Evolutionary conservation across 2,113 vertebrate species (phyloP).

Genomic region (Triplophysa rosa): DNA sequence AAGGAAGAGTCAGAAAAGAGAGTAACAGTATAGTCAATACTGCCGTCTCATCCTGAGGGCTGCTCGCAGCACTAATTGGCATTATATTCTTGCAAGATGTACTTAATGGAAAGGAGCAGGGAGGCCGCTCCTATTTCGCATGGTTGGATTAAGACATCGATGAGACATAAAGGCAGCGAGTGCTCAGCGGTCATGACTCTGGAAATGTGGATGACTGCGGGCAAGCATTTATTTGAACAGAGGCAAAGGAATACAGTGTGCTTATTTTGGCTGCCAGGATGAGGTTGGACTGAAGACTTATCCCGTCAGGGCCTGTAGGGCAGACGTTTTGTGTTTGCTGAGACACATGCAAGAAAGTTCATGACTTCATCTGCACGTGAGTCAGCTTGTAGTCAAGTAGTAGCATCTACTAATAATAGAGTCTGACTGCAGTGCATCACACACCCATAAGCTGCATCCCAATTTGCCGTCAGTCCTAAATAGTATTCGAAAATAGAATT

Average conservation of each 20-base stretch:
- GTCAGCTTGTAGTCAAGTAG: slow-evolving; percentile 19
- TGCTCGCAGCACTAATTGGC: slow-evolving; percentile 50
- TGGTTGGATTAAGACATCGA: slow-evolving; percentile 38
- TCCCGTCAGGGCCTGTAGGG: background rate
- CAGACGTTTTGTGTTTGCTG: slow-evolving; percentile 3
- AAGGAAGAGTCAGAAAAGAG: slow-evolving; percentile 35
- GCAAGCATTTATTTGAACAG: slow-evolving; percentile 9
- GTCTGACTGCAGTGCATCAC: slow-evolving; percentile 8
- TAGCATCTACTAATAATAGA: slow-evolving; percentile 7
- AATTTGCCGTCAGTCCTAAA: no score
- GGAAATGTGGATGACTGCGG: slow-evolving; percentile 7
- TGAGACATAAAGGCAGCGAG: slow-evolving; percentile 23
- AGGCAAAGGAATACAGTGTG: slow-evolving; percentile 7
- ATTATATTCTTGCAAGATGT: slow-evolving; percentile 32
- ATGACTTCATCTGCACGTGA: slow-evolving; percentile 41
- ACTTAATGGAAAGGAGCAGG: slow-evolving; percentile 25
- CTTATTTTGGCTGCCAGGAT: background rate
- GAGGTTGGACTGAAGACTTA: background rate
- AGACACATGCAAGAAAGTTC: background rate
- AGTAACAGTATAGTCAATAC: slow-evolving; percentile 29
- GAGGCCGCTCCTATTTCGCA: slow-evolving; percentile 34
- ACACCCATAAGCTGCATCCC: background rate
- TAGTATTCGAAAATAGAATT: no score
- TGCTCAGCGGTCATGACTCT: background rate
- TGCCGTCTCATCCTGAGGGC: slow-evolving; percentile 32